Evolutionary conservation across 2,113 vertebrate genomes (phyloP).

Genomic region (Rhea pennata): DNA sequence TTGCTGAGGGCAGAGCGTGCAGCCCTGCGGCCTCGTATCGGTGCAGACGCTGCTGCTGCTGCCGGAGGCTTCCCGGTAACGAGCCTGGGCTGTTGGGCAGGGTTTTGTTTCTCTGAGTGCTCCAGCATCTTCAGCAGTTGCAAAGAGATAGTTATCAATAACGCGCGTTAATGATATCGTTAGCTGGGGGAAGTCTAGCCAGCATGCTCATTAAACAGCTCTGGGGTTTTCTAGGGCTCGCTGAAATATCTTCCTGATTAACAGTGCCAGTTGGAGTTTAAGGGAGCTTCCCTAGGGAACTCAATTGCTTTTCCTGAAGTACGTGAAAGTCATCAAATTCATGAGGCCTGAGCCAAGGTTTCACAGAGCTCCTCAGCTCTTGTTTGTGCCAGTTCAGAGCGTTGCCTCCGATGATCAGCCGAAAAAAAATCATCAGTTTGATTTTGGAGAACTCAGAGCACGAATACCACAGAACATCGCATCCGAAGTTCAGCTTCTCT

Average conservation of each 20-base stretch:
- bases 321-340: neutral
- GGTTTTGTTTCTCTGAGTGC: neutral
- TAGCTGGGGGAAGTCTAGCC: neutral
- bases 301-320: neutral
- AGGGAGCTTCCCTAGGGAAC: neutral
- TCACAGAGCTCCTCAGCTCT: neutral
- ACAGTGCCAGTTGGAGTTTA: neutral
- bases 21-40: rapidly evolving
- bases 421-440: neutral
- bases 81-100: neutral
- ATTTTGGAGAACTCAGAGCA: neutral
- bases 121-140: neutral
- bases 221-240: neutral
- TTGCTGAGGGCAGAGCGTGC: rapidly evolving
- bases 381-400: neutral
- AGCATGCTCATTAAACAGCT: neutral
- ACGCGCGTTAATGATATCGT: neutral
- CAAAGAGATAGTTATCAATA: neutral
- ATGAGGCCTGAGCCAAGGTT: neutral
- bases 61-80: neutral
- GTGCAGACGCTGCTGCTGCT: neutral
- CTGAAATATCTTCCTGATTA: neutral
- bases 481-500: neutral
- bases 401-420: neutral
- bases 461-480: neutral